These are phyloP conservation scores for Salminus brasiliensis DNA, from an alignment of 2,113 vertebrate genomes.

Conservation along the genomic window DNA sequence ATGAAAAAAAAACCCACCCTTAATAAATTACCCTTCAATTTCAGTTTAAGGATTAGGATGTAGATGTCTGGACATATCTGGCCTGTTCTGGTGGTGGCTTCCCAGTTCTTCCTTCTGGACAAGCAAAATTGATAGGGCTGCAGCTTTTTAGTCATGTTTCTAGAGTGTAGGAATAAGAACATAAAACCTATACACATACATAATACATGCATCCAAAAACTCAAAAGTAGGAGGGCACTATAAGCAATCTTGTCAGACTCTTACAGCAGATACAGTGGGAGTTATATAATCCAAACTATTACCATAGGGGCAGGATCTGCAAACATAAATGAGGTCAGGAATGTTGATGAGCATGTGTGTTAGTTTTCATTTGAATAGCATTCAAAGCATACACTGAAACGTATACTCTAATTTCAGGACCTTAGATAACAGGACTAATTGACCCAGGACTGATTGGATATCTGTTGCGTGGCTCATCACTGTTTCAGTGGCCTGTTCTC, in stretches of 20 bases:
- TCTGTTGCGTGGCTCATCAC: background rate
- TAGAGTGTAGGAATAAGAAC: background rate
- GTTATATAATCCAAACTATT: background rate
- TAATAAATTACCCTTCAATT: slow-evolving; percentile 48
- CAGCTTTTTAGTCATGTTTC: background rate
- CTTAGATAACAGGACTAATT: background rate
- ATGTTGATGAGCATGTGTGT: background rate
- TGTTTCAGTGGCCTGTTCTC: background rate
- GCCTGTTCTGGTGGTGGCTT: slow-evolving; percentile 7
- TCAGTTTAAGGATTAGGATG: slow-evolving; percentile 39
- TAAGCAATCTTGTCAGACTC: too few species aligned
- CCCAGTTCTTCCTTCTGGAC: slow-evolving; percentile 23
- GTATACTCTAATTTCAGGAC: background rate
- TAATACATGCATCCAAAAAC: too few species aligned
- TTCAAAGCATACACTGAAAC: background rate
- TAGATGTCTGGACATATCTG: slow-evolving; percentile 34
- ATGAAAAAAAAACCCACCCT: slow-evolving; percentile 39
- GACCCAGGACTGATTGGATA: background rate
- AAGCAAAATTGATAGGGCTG: slow-evolving; percentile 13
- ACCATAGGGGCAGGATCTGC: slow-evolving; percentile 7
- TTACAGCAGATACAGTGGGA: background rate
- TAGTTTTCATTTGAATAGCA: background rate
- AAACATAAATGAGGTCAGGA: background rate
- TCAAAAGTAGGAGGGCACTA: background rate
- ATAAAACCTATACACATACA: too few species aligned